These are phyloP conservation scores for Torymus tubicola DNA, from an alignment of 2,888 invertebrate species.

Conservation along the genomic window DNA sequence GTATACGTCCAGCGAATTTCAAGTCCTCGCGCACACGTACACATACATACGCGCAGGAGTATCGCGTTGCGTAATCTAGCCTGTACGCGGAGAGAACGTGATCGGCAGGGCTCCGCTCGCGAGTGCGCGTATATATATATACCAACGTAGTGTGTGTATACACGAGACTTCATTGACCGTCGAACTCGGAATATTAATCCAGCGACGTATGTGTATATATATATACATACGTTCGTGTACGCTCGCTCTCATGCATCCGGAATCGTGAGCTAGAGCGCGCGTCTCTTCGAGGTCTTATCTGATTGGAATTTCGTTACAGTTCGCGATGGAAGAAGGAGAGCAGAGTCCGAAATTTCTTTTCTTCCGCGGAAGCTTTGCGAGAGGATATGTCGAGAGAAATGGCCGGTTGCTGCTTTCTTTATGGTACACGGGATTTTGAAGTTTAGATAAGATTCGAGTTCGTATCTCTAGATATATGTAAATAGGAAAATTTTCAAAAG, in stretches of 20 bases:
- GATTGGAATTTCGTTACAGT: constrained; percentile 30
- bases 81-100: not conserved
- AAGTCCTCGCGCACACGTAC: constrained; percentile 22
- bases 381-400: no score
- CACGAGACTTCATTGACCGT: constrained; percentile 40
- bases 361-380: no score
- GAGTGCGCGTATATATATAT: not conserved
- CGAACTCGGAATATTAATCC: constrained; percentile 48
- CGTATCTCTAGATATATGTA: no score
- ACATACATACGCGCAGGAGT: not conserved
- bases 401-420: no score
- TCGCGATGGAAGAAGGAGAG: not conserved
- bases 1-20: constrained; percentile 21
- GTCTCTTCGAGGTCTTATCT: not conserved
- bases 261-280: constrained; percentile 3
- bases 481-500: no score
- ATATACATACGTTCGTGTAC: not conserved
- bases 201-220: not conserved
- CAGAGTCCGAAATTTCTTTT: no score
- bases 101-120: not conserved
- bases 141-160: no score
- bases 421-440: no score
- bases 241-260: constrained; percentile 27
- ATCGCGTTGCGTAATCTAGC: constrained; percentile 34
- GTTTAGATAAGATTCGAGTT: no score